phyloP scores from a whole-genome alignment of 2,888 invertebrate genomes.

The Ophion slaviceki region DNA sequence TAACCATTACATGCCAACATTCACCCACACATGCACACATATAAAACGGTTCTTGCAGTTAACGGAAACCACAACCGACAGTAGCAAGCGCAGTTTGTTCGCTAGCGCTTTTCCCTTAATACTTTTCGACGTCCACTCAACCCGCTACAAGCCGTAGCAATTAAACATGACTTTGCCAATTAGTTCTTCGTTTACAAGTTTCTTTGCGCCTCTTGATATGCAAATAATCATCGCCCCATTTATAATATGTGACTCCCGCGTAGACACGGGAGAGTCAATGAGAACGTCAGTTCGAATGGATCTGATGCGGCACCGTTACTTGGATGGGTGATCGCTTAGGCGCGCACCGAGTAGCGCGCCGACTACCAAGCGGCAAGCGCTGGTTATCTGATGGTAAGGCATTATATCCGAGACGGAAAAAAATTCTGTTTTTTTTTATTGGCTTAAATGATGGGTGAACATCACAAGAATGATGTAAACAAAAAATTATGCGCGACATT shows the following conservation, averaged over 20 bases:
- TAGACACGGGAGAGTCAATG: not conserved
- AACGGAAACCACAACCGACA: conserved; percentile 30
- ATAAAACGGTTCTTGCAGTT: conserved; percentile 18
- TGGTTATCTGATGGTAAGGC: not conserved
- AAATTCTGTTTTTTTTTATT: too few relatives aligned
- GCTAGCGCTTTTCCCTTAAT: conserved; percentile 37
- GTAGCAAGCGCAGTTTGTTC: conserved; percentile 18
- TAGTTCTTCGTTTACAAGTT: conserved; percentile 6
- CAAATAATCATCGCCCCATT: not conserved
- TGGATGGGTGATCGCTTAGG: not conserved
- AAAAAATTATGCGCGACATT: too few relatives aligned
- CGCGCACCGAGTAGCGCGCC: not conserved
- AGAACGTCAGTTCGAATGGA: not conserved
- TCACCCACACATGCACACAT: not conserved
- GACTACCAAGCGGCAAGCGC: not conserved
- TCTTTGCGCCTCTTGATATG: not conserved
- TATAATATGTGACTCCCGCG: not conserved
- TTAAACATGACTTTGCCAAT: conserved; percentile 21
- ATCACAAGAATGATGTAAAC: too few relatives aligned
- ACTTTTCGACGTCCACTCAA: conserved; percentile 12
- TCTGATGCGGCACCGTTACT: not conserved
- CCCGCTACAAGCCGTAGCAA: not conserved
- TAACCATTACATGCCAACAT: conserved; percentile 18
- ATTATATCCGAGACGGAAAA: too few relatives aligned
- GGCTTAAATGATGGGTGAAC: too few relatives aligned